Percentiles rank a stretch among this genome's conserved stretches.
Conservation (phyloP, 2,113 vertebrate species). For the Felis chaus region DNA sequence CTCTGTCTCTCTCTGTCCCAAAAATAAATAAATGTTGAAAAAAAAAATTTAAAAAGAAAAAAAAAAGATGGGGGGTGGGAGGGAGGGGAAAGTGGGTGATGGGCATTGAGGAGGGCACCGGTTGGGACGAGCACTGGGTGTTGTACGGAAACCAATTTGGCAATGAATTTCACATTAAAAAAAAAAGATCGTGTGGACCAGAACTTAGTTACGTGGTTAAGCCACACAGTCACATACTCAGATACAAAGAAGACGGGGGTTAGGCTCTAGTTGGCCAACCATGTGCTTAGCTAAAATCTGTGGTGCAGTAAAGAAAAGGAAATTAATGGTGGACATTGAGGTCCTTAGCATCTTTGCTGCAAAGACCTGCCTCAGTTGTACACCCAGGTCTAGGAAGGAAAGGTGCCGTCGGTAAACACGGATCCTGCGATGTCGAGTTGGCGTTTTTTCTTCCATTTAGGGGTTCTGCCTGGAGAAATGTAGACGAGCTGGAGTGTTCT, state of each 20-base stretch:
- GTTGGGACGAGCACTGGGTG: no score
- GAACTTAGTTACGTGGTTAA: background rate
- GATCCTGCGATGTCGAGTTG: background rate
- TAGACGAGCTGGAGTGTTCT: background rate
- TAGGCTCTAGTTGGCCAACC: background rate
- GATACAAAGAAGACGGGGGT: background rate
- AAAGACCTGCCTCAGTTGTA: background rate
- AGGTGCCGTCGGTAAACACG: background rate
- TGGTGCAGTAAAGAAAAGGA: background rate
- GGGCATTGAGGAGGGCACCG: no score
- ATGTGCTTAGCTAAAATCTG: background rate
- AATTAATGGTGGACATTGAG: background rate
- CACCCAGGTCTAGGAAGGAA: background rate
- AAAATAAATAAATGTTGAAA: no score
- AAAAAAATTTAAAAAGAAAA: no score
- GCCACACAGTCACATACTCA: background rate
- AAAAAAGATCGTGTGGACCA: background rate
- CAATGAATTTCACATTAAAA: no score
- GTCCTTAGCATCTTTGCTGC: background rate
- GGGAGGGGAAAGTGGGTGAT: no score
- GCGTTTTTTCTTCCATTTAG: background rate
- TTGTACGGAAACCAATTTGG: no score
- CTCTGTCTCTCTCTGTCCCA: no score
- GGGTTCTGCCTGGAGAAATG: conserved; percentile 4
- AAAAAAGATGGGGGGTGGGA: no score